Evolutionary conservation across 2,888 invertebrate species (phyloP).

Genomic region (Halictus ligatus): DNA sequence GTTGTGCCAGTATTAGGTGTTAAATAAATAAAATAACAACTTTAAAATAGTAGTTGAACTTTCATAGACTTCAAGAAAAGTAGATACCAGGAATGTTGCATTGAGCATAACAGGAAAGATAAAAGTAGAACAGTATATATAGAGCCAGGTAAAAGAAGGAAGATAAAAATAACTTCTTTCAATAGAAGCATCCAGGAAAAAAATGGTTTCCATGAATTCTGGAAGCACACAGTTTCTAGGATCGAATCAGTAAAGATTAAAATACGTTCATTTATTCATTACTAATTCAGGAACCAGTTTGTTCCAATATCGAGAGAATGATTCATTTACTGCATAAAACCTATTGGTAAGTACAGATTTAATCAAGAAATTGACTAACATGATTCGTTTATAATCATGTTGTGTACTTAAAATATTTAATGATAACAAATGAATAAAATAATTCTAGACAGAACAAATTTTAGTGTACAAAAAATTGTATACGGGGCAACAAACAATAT

Average conservation of each 20-base stretch:
- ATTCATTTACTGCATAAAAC: too few species aligned
- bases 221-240: background rate
- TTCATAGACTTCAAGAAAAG: background rate
- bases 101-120: background rate
- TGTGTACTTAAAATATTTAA: background rate
- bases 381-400: background rate
- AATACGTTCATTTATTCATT: background rate
- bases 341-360: too few species aligned
- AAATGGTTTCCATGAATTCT: background rate
- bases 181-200: background rate
- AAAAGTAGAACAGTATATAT: background rate
- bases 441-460: background rate
- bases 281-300: background rate
- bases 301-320: too few species aligned
- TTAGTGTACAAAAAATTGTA: background rate
- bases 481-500: too few species aligned
- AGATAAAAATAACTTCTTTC: slow-evolving; percentile 2
- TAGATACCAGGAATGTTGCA: background rate
- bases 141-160: background rate
- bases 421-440: background rate
- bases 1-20: background rate
- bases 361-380: too few species aligned
- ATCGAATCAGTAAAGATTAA: background rate
- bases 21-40: background rate
- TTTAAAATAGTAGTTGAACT: background rate